Base-by-base conservation (phyloP, 2,888 invertebrate species). In the Lepidonotus clava region DNA sequence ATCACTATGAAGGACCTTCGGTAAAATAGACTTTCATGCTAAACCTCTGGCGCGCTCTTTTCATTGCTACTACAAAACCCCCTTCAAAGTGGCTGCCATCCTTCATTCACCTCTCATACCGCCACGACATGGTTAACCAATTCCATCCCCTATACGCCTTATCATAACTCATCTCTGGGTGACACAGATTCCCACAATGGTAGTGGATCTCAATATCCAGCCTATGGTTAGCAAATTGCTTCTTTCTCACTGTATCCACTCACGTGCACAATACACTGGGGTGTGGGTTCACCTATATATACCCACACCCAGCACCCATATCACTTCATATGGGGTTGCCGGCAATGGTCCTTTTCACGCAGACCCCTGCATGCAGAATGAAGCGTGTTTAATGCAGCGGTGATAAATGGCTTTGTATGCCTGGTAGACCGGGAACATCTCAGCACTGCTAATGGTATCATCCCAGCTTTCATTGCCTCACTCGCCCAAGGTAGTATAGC, bases 221-320 rank as follows among this genome's bases (percentile, higher is more conserved):
- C 61, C 61, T 61, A 61, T n/a, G n/a, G 61, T 61, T 61, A 28
- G 61, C 28, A 61, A 61, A 61, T 61, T 61, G 61, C 61, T 28
- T 28, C 56, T n/a, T n/a, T n/a, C n/a, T n/a, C n/a, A n/a, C n/a
- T n/a, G n/a, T n/a, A n/a, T n/a, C n/a, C n/a, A n/a, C n/a, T n/a
- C n/a, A n/a, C n/a, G n/a, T n/a, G n/a, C n/a, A n/a, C n/a, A n/a
- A n/a, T n/a, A n/a, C n/a, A n/a, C n/a, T n/a, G n/a, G n/a, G n/a
- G n/a, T n/a, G n/a, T n/a, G n/a, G n/a, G n/a, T n/a, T n/a, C n/a
- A n/a, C n/a, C n/a, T n/a, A n/a, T n/a, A n/a, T n/a, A n/a, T n/a
- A n/a, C n/a, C n/a, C n/a, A n/a, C n/a, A n/a, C n/a, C n/a, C n/a
- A n/a, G n/a, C n/a, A n/a, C n/a, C n/a, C n/a, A n/a, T n/a, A n/a